phyloP scores from a whole-genome alignment of 92 coral and sea anemone genomes.

The Scolanthus callimorphus region DNA sequence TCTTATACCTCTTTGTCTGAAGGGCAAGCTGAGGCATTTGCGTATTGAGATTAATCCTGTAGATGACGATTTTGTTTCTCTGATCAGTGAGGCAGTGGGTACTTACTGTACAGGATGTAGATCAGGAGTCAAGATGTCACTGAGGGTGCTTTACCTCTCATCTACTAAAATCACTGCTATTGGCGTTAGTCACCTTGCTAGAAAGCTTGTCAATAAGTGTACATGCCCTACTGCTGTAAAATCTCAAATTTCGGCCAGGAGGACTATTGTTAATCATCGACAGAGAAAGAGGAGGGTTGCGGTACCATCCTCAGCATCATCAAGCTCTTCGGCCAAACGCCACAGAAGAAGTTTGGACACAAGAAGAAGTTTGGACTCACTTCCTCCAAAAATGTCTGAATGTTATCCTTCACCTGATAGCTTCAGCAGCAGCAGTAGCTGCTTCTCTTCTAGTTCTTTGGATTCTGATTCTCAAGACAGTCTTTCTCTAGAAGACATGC shows the following conservation, averaged over 20 bases:
- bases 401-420: conserved; percentile 22
- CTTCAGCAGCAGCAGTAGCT: conserved; percentile 26
- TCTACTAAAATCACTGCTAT: conserved; percentile 37
- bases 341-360: too few relatives aligned
- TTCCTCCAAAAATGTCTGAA: conserved; percentile 4
- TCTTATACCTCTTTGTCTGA: conserved; percentile 31
- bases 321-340: conserved; percentile 20
- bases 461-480: conserved; percentile 45
- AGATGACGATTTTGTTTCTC: conserved; percentile 31
- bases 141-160: conserved; percentile 31
- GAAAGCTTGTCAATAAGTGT: conserved; percentile 25
- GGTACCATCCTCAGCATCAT: background rate
- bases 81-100: conserved; percentile 37
- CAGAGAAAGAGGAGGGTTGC: background rate
- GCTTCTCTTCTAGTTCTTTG: conserved; percentile 27
- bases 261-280: background rate
- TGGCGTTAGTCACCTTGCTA: conserved; percentile 33
- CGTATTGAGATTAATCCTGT: conserved; percentile 34
- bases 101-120: conserved; percentile 26
- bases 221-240: conserved; percentile 12
- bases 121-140: conserved; percentile 32
- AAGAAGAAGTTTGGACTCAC: conserved; percentile 8
- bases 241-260: background rate
- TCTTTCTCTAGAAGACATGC: conserved; percentile 17
- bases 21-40: conserved; percentile 31